phyloP scores from a whole-genome alignment of 2,888 invertebrate genomes.

The Dastarcus helophoroides region DNA sequence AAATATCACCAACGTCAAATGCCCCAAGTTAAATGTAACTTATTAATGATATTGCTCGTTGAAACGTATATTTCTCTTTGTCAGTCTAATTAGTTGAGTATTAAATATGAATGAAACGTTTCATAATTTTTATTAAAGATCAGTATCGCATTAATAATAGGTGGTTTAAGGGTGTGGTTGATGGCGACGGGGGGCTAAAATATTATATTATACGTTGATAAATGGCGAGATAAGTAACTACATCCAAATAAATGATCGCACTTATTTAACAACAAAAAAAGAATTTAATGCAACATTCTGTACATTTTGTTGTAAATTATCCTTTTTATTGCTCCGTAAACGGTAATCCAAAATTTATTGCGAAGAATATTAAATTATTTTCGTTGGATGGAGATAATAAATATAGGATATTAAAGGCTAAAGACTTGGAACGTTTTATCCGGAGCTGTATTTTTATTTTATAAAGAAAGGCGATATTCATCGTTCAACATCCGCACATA shows the following conservation, averaged over 20 bases:
- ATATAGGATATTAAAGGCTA: slow-evolving; percentile 38
- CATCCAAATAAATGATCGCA: too few species aligned
- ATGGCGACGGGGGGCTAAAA: too few species aligned
- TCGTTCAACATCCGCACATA: slow-evolving; percentile 36
- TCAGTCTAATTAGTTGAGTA: too few species aligned
- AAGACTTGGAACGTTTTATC: slow-evolving; percentile 33
- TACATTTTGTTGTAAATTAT: slow-evolving; percentile 40
- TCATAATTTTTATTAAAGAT: slow-evolving; percentile 35
- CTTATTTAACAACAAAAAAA: too few species aligned
- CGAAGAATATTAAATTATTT: slow-evolving; percentile 39
- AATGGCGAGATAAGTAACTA: too few species aligned
- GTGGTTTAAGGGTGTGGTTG: slow-evolving; percentile 19
- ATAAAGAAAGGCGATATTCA: slow-evolving; percentile 34
- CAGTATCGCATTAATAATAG: slow-evolving; percentile 35
- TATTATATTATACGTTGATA: too few species aligned
- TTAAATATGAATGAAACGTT: slow-evolving; percentile 29
- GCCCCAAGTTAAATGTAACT: too few species aligned
- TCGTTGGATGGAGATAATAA: slow-evolving; percentile 35
- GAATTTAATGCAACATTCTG: slow-evolving; percentile 22
- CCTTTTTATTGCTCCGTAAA: slow-evolving; percentile 38
- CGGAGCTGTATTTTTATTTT: slow-evolving; percentile 30
- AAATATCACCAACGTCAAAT: too few species aligned
- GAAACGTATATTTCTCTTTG: too few species aligned
- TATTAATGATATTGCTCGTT: too few species aligned
- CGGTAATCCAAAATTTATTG: slow-evolving; percentile 40